Conservation (phyloP, 2,797 vertebrate species). For the Eospalax fontanierii region DNA sequence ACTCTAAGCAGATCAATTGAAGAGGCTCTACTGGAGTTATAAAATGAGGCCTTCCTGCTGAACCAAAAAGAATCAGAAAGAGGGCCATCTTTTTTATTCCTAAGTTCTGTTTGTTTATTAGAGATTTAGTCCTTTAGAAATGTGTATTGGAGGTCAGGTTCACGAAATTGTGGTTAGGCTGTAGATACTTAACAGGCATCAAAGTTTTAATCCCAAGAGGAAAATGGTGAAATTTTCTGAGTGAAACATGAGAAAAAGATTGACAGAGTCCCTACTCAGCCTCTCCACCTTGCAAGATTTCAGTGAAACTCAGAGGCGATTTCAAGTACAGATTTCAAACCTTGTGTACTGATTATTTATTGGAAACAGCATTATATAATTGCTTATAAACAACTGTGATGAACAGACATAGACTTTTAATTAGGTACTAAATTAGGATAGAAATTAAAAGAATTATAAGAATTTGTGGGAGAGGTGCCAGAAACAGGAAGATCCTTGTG, state of each 20-base stretch:
- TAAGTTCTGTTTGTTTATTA: too few species aligned
- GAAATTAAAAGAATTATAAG: constrained; percentile 55
- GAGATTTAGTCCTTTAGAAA: too few species aligned
- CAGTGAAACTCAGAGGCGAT: neutral
- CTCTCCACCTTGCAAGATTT: neutral
- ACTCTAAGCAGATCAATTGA: too few species aligned
- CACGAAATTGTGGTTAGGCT: neutral
- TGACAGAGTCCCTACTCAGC: neutral
- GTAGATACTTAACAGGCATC: neutral
- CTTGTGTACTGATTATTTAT: neutral
- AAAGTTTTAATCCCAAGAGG: neutral
- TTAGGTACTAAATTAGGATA: neutral
- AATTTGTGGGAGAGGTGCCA: neutral
- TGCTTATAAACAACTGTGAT: constrained; percentile 27
- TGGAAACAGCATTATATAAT: neutral
- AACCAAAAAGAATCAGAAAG: too few species aligned
- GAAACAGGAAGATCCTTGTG: neutral
- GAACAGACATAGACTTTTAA: constrained; percentile 7
- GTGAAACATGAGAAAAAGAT: neutral
- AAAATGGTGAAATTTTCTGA: neutral
- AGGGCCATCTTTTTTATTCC: too few species aligned
- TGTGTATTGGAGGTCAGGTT: neutral
- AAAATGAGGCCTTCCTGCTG: too few species aligned
- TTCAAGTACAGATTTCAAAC: neutral
- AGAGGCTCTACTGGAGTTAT: too few species aligned